These are phyloP conservation scores for Nephrocerus scutellatus DNA, from an alignment of 2,888 invertebrate genomes.

Conservation along the genomic window DNA sequence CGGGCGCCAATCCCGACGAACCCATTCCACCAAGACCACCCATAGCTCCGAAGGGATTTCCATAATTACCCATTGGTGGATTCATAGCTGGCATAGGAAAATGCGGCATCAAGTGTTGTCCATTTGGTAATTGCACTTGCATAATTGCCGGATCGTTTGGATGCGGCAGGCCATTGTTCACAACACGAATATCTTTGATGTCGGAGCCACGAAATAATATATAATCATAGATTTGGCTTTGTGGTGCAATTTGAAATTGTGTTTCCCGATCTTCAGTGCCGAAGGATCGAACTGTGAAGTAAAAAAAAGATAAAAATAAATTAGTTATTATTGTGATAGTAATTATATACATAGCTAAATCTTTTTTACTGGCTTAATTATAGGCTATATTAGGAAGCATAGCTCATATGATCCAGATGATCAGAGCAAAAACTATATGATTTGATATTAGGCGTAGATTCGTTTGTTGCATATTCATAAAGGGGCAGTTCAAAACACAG, in stretches of 20 bases:
- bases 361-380: too few relatives aligned
- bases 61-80: slow-evolving; percentile 46
- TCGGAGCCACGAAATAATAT: slow-evolving; percentile 97
- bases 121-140: slow-evolving; percentile 70
- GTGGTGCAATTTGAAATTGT: slow-evolving; percentile 89
- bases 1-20: slow-evolving; percentile 39
- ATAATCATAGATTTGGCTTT: slow-evolving; percentile 97
- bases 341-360: too few relatives aligned
- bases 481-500: too few relatives aligned
- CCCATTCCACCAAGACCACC: slow-evolving; percentile 47
- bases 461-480: too few relatives aligned
- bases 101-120: slow-evolving; percentile 59
- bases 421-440: too few relatives aligned
- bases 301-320: slow-evolving; percentile 32
- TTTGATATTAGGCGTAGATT: too few relatives aligned
- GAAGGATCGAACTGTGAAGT: slow-evolving; percentile 84
- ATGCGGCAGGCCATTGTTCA: slow-evolving; percentile 76
- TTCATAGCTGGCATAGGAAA: slow-evolving; percentile 66
- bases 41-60: slow-evolving; percentile 45
- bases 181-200: slow-evolving; percentile 97
- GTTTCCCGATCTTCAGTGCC: slow-evolving; percentile 98
- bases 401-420: too few relatives aligned
- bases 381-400: too few relatives aligned
- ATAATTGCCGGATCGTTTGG: slow-evolving; percentile 99
- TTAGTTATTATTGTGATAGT: not conserved